Evolutionary conservation across 2,888 invertebrate genomes (phyloP), one percentile per base, ranked within the genome.

Genomic region (Pandemis corylana): DNA sequence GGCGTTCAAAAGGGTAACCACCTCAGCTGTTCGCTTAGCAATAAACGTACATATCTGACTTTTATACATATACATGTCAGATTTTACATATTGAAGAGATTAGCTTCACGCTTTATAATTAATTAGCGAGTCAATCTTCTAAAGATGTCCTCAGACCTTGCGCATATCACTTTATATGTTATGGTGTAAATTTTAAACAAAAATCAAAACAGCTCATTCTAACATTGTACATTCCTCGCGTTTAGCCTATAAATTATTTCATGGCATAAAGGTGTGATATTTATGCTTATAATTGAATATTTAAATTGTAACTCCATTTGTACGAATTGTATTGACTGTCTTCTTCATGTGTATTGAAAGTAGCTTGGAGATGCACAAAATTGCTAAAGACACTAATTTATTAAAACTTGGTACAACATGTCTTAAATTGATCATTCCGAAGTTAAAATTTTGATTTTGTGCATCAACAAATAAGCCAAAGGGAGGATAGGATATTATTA

Each of bases 51-150:
- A 63, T 63, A 63, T 63, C 65, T 65, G 13, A 49, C 28, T 12
- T 12, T n/a, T 1, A 42, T 44, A 42, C 15, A 15, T 44, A 66
- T 51, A 49, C 49, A 49, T 46, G 46, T 20, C 56, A 15, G 56
- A 56, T 15, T 20, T 9, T 56, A 56, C 4, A 56, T 9, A 61
- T 44, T 15, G 13, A 12, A 7, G 65, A 65, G 28, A 65, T 28
- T 46, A 65, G 5, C 64, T 64, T 44, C 0, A 41, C 12, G 53
- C 36, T 41, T 41, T 15, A 41, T 15, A 10, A 49, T 51, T 13
- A 13, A 65, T 65, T 28, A 42, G 10, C 20, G 56, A 68, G 67
- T 10, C 15, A 20, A 68, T 68, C 68, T 68, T 68, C 10, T 20
- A 59, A 68, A 68, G 68, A 68, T 68, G 42, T 28, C 42, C 44